These are phyloP conservation scores for Terrapene triunguis DNA, from an alignment of 2,113 vertebrate species.

Conservation along the genomic window DNA sequence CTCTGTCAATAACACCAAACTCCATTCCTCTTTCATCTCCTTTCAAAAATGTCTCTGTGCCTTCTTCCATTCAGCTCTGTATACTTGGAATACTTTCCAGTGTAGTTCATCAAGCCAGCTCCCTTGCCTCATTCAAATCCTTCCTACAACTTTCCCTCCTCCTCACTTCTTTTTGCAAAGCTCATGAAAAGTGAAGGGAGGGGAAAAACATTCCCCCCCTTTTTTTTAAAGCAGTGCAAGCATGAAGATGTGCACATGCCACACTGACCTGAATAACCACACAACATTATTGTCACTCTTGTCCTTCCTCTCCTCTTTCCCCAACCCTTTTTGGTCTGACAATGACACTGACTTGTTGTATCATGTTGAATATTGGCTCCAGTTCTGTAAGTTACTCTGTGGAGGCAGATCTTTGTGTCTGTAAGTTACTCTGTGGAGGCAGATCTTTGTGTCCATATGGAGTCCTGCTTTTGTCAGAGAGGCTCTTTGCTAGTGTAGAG, in stretches of 20 bases:
- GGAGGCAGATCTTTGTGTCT: background rate
- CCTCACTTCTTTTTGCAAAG: background rate
- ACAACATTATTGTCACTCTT: background rate
- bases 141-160: background rate
- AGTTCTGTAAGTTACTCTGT: background rate
- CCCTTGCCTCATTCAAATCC: background rate
- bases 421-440: background rate
- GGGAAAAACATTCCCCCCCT: background rate
- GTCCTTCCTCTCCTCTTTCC: background rate
- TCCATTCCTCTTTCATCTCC: background rate
- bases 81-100: background rate
- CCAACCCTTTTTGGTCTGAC: background rate
- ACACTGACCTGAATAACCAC: background rate
- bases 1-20: background rate
- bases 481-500: background rate
- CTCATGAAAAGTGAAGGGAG: background rate
- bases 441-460: background rate
- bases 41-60: background rate
- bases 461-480: background rate
- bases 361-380: background rate
- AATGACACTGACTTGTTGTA: fast-evolving
- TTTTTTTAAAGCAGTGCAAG: background rate
- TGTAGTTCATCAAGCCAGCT: background rate
- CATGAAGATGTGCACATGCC: background rate
- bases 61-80: background rate